Evolutionary conservation across 2,888 invertebrate species (phyloP).

Genomic region (Lithophane leautieri): DNA sequence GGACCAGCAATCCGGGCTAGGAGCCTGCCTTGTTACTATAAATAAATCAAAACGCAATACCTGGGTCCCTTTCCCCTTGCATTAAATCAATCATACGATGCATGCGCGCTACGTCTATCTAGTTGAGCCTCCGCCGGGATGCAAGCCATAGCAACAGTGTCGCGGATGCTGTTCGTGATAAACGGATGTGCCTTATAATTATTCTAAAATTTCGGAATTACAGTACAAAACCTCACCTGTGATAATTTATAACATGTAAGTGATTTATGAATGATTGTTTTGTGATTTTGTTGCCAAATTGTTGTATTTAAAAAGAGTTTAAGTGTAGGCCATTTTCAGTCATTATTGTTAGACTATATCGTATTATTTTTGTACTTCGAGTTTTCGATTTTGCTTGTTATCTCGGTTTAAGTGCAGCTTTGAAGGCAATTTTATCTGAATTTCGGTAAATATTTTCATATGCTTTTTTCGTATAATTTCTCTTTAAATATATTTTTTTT

Average conservation of each 20-base stretch:
- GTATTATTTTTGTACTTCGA: background rate
- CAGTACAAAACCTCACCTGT: conserved; percentile 22
- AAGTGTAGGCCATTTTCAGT: background rate
- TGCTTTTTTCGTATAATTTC: too few relatives aligned
- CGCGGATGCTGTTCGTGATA: conserved; percentile 29
- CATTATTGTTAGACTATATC: background rate
- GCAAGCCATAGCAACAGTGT: conserved; percentile 38
- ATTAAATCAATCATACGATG: conserved; percentile 72
- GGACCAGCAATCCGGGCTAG: conserved; percentile 21
- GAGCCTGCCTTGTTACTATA: conserved; percentile 46
- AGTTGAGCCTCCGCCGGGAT: conserved; percentile 21
- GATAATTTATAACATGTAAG: conserved; percentile 36
- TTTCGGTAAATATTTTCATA: conserved; percentile 11
- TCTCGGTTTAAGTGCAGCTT: background rate
- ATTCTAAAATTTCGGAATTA: conserved; percentile 24
- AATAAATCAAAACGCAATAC: conserved; percentile 58
- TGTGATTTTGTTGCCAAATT: background rate
- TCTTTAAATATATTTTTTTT: background rate
- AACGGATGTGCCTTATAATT: conserved; percentile 47
- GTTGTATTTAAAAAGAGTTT: background rate
- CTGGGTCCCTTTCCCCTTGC: conserved; percentile 46
- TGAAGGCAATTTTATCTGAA: background rate
- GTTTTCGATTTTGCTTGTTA: background rate
- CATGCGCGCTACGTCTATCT: conserved; percentile 68
- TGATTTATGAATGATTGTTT: background rate